Percentiles rank a stretch among this genome's conserved stretches.
Conservation (phyloP, 2,797 vertebrate genomes). For the Halcyon smyrnensis region DNA sequence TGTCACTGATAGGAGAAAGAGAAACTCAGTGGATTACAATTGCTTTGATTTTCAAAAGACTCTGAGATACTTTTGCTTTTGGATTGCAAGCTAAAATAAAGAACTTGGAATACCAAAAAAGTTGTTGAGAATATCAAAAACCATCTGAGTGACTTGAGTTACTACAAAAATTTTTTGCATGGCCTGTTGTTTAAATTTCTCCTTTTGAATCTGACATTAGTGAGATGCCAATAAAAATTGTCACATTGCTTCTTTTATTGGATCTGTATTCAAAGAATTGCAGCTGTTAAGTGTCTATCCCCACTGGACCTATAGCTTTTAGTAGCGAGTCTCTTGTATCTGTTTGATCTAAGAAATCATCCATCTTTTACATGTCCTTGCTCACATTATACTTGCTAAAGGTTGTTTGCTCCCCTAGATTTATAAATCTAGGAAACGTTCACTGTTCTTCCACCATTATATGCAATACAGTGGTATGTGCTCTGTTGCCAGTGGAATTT, state of each 20-base stretch:
- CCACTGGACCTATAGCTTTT: background rate
- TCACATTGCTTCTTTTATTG: background rate
- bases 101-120: background rate
- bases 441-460: background rate
- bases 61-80: background rate
- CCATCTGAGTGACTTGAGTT: background rate
- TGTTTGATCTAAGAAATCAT: background rate
- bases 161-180: background rate
- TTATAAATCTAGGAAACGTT: background rate
- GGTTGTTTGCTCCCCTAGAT: background rate
- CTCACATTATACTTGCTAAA: background rate
- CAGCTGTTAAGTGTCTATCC: background rate
- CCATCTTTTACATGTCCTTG: background rate
- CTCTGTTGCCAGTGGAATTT: background rate
- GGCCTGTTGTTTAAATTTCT: background rate
- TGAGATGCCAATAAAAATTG: background rate
- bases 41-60: background rate
- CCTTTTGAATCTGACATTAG: background rate
- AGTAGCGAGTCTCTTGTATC: background rate
- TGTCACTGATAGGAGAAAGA: background rate
- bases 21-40: background rate
- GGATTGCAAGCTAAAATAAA: background rate
- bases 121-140: background rate
- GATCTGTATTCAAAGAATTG: background rate
- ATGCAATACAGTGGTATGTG: background rate